Base-by-base conservation (phyloP, 2,888 invertebrate genomes). In the Hyppa rectilinea region DNA sequence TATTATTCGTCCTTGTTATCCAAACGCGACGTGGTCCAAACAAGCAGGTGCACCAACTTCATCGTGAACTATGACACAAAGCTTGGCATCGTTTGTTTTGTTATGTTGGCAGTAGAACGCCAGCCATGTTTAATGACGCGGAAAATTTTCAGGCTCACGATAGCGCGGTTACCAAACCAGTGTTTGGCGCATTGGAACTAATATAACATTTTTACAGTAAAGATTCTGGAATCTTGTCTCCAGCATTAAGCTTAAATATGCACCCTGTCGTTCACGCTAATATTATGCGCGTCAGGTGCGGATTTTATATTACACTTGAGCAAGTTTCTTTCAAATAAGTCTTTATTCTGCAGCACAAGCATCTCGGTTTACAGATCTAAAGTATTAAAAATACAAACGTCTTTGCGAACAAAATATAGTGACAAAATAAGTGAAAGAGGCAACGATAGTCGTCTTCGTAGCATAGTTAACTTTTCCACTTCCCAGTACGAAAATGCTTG, bases 71-170 rank as follows among this genome's bases (percentile, higher is more conserved):
- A 89, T 89, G 88, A 89, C 88, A 88, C 87, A 87, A 87, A 89
- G 85, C 87, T 84, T 71, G 84, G 78, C 70, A 63, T 79, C 74
- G 78, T 82, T 85, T 87, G 86, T 86, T 87, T 85, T 83, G 81
- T 83, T 87, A 85, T 80, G 80, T 84, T 86, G 75, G 77, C 80
- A 82, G 67, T 76, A 74, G 77, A 83, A 74, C 73, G 80, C 79
- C 85, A 75, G 78, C 78, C 71, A 74, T 71, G 88, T 86, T 92
- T 93, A 94, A 94, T 94, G 93, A 91, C 88, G 88, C 89, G 87
- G 92, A 92, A 93, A 94, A 94, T 93, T 91, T 87, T 76, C 83
- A 78, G 86, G 87, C 88, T 88, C 86, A 83, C 81, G 81, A 82
- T 84, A 80, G 81, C 84, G 81, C 80, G 80, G 86, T 87, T 87